Conservation (phyloP, 2,888 invertebrate genomes). For the Lamproptera curius region DNA sequence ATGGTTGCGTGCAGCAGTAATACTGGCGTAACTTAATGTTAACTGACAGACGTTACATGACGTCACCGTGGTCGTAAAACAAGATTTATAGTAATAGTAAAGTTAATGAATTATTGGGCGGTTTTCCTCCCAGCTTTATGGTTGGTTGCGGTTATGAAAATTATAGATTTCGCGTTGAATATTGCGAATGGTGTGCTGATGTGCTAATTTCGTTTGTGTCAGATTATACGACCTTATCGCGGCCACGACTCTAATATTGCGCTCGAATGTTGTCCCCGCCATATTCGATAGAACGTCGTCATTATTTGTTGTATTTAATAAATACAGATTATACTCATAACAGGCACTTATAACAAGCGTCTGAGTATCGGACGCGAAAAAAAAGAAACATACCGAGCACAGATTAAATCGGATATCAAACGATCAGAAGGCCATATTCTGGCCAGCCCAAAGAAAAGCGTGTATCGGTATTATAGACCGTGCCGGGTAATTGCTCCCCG, state of each 20-base stretch:
- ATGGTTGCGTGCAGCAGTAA: neutral
- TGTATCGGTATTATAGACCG: too few relatives aligned
- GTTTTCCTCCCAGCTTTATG: conserved; percentile 37
- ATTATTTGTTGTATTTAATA: too few relatives aligned
- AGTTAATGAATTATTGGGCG: conserved; percentile 38
- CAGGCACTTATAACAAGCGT: too few relatives aligned
- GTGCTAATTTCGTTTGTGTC: conserved; percentile 12
- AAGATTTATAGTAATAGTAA: conserved; percentile 35
- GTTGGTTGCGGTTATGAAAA: conserved; percentile 21
- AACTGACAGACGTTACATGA: conserved; percentile 32
- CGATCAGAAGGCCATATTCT: neutral
- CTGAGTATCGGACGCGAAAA: too few relatives aligned
- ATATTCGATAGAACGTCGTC: too few relatives aligned
- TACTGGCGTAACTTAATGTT: conserved; percentile 3
- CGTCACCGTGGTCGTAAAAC: conserved; percentile 36
- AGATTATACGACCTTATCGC: conserved; percentile 2
- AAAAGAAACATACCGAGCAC: too few relatives aligned
- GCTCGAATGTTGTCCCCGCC: too few relatives aligned
- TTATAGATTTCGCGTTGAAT: conserved; percentile 18
- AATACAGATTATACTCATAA: too few relatives aligned
- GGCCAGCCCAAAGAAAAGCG: too few relatives aligned
- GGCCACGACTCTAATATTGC: neutral
- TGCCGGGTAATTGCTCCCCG: neutral
- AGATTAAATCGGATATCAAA: neutral
- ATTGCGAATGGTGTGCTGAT: conserved; percentile 11